These are phyloP conservation scores for Achroia grisella DNA, from an alignment of 1,140 invertebrate genomes.

Conservation along the genomic window DNA sequence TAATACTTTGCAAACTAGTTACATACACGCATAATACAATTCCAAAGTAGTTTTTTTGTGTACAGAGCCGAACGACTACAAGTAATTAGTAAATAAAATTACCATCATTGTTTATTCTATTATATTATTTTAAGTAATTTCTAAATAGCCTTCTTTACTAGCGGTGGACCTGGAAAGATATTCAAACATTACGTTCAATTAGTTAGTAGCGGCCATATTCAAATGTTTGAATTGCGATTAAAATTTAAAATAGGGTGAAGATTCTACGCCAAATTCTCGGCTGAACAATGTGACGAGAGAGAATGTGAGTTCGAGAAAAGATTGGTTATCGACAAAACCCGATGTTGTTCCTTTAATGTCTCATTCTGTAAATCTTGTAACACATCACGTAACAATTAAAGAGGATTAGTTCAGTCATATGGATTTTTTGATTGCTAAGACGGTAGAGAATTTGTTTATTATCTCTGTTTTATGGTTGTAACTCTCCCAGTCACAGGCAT, in stretches of 20 bases:
- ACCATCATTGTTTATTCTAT: no score
- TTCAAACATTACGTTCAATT: constrained; percentile 77
- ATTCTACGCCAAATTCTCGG: constrained; percentile 76
- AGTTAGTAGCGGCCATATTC: constrained; percentile 76
- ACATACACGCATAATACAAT: no score
- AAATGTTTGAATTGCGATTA: constrained; percentile 77
- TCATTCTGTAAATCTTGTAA: constrained; percentile 59
- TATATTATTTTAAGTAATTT: no score
- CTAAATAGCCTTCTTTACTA: no score
- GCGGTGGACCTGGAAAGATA: constrained; percentile 21
- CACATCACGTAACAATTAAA: constrained; percentile 55
- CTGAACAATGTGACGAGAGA: constrained; percentile 75
- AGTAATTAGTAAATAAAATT: no score
- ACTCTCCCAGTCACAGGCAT: no score
- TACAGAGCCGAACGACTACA: no score
- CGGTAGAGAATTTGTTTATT: constrained; percentile 19
- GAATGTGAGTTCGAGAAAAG: constrained; percentile 77
- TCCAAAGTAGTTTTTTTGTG: no score
- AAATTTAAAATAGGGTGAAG: constrained; percentile 74
- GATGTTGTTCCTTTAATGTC: constrained; percentile 55
- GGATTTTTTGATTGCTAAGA: constrained; percentile 69
- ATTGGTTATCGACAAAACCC: constrained; percentile 71
- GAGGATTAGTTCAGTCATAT: constrained; percentile 68
- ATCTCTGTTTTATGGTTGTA: no score
- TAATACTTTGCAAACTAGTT: no score